Conservation (phyloP, 2,797 vertebrate genomes). For the Clarias pachynema region DNA sequence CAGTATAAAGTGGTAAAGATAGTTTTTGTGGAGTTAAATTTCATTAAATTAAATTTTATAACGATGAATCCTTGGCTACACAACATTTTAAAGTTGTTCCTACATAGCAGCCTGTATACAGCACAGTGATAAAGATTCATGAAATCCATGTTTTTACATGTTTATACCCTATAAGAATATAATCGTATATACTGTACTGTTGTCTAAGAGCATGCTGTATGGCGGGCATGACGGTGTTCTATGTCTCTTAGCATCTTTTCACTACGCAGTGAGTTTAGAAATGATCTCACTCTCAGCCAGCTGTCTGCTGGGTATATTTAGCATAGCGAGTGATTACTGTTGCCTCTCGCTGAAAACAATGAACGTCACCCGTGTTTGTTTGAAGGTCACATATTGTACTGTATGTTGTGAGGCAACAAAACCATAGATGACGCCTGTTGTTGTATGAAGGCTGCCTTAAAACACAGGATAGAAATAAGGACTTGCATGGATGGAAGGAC, state of each 20-base stretch:
- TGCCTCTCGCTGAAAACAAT: constrained; percentile 17
- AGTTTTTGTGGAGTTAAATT: not conserved
- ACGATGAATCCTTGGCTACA: not conserved
- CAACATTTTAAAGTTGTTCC: not conserved
- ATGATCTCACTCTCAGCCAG: constrained; percentile 25
- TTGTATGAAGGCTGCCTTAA: not conserved
- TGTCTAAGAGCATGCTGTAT: not conserved
- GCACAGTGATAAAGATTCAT: not conserved
- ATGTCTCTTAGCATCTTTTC: not conserved
- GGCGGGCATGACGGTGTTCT: not conserved
- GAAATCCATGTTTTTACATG: not conserved
- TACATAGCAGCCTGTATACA: not conserved
- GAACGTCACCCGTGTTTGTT: not conserved
- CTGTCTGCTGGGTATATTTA: constrained; percentile 21
- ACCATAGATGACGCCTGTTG: not conserved
- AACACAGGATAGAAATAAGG: constrained; percentile 22
- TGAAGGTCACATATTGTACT: constrained; percentile 1
- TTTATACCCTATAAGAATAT: not conserved
- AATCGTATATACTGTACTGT: not conserved
- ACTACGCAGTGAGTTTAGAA: constrained; percentile 12
- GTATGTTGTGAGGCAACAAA: constrained; percentile 10
- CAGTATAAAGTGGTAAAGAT: not conserved
- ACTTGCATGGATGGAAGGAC: not conserved
- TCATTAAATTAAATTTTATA: not conserved
- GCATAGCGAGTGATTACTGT: constrained; percentile 1